phyloP scores from a whole-genome alignment of 2,888 invertebrate genomes.

The Temnothorax ravouxi region DNA sequence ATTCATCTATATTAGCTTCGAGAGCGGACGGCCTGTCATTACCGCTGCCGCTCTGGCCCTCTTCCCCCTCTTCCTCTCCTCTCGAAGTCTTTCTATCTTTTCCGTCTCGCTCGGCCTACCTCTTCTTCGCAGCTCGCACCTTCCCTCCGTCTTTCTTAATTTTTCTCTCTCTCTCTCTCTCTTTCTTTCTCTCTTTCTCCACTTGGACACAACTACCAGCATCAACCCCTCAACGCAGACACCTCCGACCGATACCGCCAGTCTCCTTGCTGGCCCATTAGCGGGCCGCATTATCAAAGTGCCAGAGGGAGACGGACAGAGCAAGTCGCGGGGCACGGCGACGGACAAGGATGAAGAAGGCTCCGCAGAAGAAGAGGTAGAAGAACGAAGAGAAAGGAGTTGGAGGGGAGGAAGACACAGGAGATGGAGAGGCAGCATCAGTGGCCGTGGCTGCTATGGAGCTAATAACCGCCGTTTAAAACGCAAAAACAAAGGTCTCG shows the following conservation, averaged over 20 bases:
- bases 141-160: conserved; percentile 37
- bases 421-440: conserved; percentile 64
- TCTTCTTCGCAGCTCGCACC: conserved; percentile 62
- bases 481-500: conserved; percentile 82
- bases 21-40: conserved; percentile 86
- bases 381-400: conserved; percentile 26
- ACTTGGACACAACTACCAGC: conserved; percentile 65
- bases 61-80: conserved; percentile 63
- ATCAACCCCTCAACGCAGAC: conserved; percentile 67
- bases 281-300: conserved; percentile 77
- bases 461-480: conserved; percentile 85
- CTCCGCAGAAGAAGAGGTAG: conserved; percentile 29
- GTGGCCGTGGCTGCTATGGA: conserved; percentile 70
- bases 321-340: conserved; percentile 38
- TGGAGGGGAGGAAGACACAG: conserved; percentile 39
- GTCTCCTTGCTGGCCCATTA: conserved; percentile 79
- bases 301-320: conserved; percentile 67
- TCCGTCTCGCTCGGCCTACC: conserved; percentile 63
- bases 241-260: conserved; percentile 66
- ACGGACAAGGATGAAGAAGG: conserved; percentile 49
- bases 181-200: conserved; percentile 50
- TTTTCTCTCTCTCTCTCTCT: conserved; percentile 29
- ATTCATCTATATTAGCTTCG: conserved; percentile 87
- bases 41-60: conserved; percentile 83
- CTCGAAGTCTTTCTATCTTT: conserved; percentile 55